Base-by-base conservation (phyloP, 2,797 vertebrate species). In the Eupleurogrammus muticus region DNA sequence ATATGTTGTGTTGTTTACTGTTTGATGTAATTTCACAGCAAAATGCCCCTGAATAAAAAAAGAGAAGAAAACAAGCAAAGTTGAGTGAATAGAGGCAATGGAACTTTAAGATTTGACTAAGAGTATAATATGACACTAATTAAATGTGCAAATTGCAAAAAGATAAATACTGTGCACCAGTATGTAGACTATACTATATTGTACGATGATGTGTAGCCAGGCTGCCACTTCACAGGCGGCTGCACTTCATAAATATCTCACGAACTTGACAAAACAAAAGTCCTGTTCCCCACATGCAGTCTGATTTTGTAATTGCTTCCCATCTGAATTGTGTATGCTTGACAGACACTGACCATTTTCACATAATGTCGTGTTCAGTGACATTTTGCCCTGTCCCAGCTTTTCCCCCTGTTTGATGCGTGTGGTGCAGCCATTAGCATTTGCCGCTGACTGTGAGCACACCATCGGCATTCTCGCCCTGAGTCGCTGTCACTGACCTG, bases 381-480 rank as follows among this genome's bases (percentile, higher is more conserved):
- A 86, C 79, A 90, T 88, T 86, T 86, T 66, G 56, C 47, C 56
- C 66, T 48, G 82, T 77, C 77, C 77, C 60, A 63, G 61, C 66
- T 52, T 20, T 16, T 34, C 44, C 21, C 59, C 42, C 52, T 16
- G 44, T 60, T 52, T 73, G 66, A 81, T 50, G 77, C 36, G 3
- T 38, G 69, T 48, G 58, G 55, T 19, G 38, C 42, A n/a, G 75
- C 69, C 67, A 73, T 84, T 84, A 84, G 72, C 68, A 6, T 51
- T 4, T 32, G 55, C 51, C 49, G 51, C 73, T 38, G 47, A 80
- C 76, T 73, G 61, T 58, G 72, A 83, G 70, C 70, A 36, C 36
- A 49, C 35, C 59, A 60, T 44, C 56, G 64, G 65, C 49, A 68
- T 80, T 73, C 64, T 23, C 14, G 55, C 58, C 75, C 63, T 61